A percentile compares a stretch with the other conserved stretches of the same genome.
These are phyloP conservation scores for Actenoides hombroni DNA, from an alignment of 2,113 vertebrate species.

Conservation along the genomic window DNA sequence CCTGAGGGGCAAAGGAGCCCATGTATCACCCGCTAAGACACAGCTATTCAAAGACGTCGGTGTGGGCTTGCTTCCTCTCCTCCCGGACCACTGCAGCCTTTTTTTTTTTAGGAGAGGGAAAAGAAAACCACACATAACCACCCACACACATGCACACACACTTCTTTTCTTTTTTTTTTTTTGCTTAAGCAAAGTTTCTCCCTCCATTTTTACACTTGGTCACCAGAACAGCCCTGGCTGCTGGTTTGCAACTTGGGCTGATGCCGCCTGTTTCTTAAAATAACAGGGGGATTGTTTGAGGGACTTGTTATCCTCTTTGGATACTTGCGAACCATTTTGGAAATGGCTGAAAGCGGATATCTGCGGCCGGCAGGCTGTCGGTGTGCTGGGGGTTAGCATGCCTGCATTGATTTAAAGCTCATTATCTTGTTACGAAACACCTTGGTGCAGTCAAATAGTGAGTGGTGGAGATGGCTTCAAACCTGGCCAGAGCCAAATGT, in stretches of 20 bases:
- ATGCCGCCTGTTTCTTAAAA: slow-evolving; percentile 48
- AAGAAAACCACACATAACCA: too few species aligned
- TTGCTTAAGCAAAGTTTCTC: neutral
- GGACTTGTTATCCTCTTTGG: slow-evolving; percentile 58
- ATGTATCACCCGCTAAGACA: neutral
- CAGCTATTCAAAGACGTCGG: rapidly evolving
- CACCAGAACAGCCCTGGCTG: neutral
- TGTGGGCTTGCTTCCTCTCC: neutral
- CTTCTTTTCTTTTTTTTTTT: too few species aligned
- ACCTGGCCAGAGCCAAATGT: slow-evolving; percentile 48
- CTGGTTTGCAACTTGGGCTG: neutral
- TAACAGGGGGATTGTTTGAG: slow-evolving; percentile 44
- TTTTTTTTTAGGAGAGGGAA: neutral
- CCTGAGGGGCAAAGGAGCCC: neutral
- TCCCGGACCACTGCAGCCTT: neutral
- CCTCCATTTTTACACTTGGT: neutral
- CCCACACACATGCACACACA: too few species aligned
- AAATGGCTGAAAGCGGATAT: slow-evolving; percentile 64
- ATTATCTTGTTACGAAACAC: slow-evolving; percentile 70
- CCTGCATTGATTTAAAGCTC: slow-evolving; percentile 66
- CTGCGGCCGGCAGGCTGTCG: slow-evolving; percentile 14
- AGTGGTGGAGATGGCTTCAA: slow-evolving; percentile 30
- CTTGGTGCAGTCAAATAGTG: slow-evolving; percentile 65
- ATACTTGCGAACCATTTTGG: slow-evolving; percentile 49
- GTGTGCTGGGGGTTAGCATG: slow-evolving; percentile 60